These are phyloP conservation scores for Acrocera orbiculus DNA, from an alignment of 2,888 invertebrate species.

Conservation along the genomic window DNA sequence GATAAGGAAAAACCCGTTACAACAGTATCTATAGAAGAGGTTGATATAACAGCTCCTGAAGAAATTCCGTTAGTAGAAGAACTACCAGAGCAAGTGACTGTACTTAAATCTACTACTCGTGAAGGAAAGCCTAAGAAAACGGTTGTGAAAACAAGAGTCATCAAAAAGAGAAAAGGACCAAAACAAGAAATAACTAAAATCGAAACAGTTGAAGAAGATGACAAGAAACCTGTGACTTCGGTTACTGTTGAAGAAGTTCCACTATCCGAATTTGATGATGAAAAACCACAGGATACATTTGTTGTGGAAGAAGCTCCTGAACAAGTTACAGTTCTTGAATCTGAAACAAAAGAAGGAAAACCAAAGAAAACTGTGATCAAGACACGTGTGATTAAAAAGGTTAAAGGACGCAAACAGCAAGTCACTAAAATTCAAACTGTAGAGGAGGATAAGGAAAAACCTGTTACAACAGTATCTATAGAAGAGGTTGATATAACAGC, in stretches of 20 bases:
- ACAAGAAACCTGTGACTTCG: constrained; percentile 19
- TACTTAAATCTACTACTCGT: constrained; percentile 11
- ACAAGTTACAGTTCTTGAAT: constrained; percentile 13
- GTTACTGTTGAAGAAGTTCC: constrained; percentile 16
- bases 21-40: constrained; percentile 21
- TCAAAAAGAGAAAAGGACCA: constrained; percentile 23
- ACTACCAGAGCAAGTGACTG: constrained; percentile 13
- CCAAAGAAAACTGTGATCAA: constrained; percentile 20
- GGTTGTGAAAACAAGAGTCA: constrained; percentile 21
- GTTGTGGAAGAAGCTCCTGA: constrained; percentile 10
- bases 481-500: constrained; percentile 12
- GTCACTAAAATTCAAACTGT: constrained; percentile 27
- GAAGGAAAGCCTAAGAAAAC: constrained; percentile 17
- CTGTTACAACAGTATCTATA: constrained; percentile 22
- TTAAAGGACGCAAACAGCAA: constrained; percentile 24
- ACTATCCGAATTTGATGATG: constrained; percentile 7
- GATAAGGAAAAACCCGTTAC: constrained; percentile 24
- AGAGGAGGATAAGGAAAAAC: constrained; percentile 25
- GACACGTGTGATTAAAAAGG: constrained; percentile 23
- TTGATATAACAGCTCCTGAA: constrained; percentile 12
- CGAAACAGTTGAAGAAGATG: constrained; percentile 26
- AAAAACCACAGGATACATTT: constrained; percentile 7
- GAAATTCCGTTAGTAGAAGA: constrained; percentile 15
- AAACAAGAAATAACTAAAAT: constrained; percentile 28
- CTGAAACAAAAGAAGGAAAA: constrained; percentile 13